These are phyloP conservation scores for Danionella dracula DNA, from an alignment of 2,797 vertebrate species.

Conservation along the genomic window DNA sequence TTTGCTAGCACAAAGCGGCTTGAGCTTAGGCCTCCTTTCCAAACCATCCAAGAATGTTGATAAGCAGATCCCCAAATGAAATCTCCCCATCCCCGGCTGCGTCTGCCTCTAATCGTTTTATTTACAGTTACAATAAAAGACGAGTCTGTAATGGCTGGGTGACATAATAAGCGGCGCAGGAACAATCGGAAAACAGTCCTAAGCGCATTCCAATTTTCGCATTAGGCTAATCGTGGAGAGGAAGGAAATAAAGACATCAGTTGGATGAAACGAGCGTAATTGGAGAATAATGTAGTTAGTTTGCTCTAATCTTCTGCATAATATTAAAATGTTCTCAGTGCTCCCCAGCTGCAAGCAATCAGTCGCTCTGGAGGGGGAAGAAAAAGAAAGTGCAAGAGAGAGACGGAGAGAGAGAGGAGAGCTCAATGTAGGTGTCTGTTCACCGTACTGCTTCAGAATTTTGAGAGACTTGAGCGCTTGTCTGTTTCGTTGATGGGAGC, in stretches of 20 bases:
- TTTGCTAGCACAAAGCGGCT: constrained; percentile 68
- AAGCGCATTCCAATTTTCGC: constrained; percentile 84
- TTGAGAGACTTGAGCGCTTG: background rate
- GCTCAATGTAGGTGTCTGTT: constrained; percentile 29
- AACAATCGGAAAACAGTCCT: constrained; percentile 76
- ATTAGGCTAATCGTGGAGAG: constrained; percentile 85
- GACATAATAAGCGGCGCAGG: constrained; percentile 75
- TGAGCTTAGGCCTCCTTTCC: constrained; percentile 58
- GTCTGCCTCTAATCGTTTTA: constrained; percentile 79
- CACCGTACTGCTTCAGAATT: constrained; percentile 2
- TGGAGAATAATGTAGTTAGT: constrained; percentile 89
- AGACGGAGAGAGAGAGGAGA: constrained; percentile 12
- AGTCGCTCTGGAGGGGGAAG: constrained; percentile 64
- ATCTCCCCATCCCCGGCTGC: constrained; percentile 70
- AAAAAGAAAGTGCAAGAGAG: constrained; percentile 6
- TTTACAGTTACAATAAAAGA: constrained; percentile 80
- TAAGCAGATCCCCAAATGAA: constrained; percentile 78
- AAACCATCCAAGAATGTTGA: constrained; percentile 76
- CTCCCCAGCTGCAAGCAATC: constrained; percentile 88
- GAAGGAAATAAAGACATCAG: constrained; percentile 85
- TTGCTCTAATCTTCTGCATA: constrained; percentile 84
- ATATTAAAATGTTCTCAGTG: constrained; percentile 85
- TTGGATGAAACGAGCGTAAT: constrained; percentile 87
- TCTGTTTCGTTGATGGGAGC: background rate
- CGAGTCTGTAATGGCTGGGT: constrained; percentile 71